Base-by-base conservation (phyloP, 2,113 vertebrate species). In the Noctilio leporinus region DNA sequence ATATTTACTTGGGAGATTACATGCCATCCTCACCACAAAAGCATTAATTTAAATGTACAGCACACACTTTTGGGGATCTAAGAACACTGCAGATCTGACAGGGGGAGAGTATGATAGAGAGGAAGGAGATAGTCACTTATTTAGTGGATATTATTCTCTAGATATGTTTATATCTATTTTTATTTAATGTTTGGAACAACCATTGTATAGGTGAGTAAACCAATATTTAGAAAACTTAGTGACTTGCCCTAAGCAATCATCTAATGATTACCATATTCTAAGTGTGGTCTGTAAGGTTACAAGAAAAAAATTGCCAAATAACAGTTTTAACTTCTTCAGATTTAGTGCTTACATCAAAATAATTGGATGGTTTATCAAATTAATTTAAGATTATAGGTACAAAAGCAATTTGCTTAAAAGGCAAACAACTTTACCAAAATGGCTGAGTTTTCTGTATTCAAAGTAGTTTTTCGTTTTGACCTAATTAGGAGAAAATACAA, bases 61-160 rank as follows among this genome's bases (percentile, higher is more conserved):
- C 16, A 0, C 15, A 80, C 38, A 45, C 22, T 16, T 28, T 28
- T 20, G 65, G 22, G 33, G 0, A 22, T 38, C 81, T 67, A 40
- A 40, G 8, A 35, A 33, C 7, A 35, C 14, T 4, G 3, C 4
- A 57, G 26, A 28, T 49, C 17, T 38, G 49, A 28, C 33, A 7
- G 12, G 0, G 1, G 0, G 9, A 4, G 28, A 6, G 3, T 26
- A 5, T 40, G 28, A 40, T 0, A 0, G 24, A 35, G 9, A 30
- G 4, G 70, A 51, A 38, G 11, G 11, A 72, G n/a, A 55, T 2
- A 4, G 1, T 1, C 4, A 0, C 33, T 38, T 5, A 11, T 12
- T 47, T 8, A 2, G 33, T 24, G 12, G 28, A 5, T 24, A 15
- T 53, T 64, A 45, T 30, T 49, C 64, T 65, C 15, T 22, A 55